Evolutionary conservation across 92 coral and sea anemone genomes (phyloP).

Genomic region (Pocillopora grandis): DNA sequence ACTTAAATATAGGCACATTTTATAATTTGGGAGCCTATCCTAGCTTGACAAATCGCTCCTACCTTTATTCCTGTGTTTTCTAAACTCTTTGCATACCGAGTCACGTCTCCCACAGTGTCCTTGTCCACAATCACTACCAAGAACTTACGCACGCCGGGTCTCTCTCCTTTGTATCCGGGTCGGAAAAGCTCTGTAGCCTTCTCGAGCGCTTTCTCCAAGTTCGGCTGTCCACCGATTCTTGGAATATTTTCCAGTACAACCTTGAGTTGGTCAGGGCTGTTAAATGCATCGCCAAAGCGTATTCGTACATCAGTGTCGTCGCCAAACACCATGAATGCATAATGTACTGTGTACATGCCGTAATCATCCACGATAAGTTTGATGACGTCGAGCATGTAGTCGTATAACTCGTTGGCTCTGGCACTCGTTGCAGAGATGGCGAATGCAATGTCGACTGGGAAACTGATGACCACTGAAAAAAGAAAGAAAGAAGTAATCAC

Average conservation of each 20-base stretch:
- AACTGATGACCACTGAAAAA: constrained; percentile 20
- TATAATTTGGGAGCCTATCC: neutral
- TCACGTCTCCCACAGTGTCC: constrained; percentile 30
- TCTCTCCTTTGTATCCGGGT: constrained; percentile 55
- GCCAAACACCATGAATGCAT: constrained; percentile 67
- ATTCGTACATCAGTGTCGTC: constrained; percentile 35
- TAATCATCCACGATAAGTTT: constrained; percentile 53
- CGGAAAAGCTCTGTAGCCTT: constrained; percentile 64
- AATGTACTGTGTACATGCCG: constrained; percentile 62
- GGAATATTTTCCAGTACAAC: constrained; percentile 47
- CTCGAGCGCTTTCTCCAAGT: constrained; percentile 67
- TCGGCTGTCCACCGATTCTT: constrained; percentile 47
- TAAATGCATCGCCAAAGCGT: constrained; percentile 45
- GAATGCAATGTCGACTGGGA: constrained; percentile 63
- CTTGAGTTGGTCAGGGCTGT: constrained; percentile 48
- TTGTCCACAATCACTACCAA: constrained; percentile 82
- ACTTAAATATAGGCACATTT: neutral
- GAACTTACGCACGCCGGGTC: constrained; percentile 63
- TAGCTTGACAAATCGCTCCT: neutral
- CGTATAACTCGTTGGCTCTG: constrained; percentile 47
- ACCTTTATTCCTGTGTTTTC: constrained; percentile 33
- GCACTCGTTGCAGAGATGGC: constrained; percentile 76
- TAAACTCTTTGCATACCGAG: constrained; percentile 14
- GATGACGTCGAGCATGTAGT: constrained; percentile 70
- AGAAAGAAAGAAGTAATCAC: neutral